A percentile compares a stretch with the other conserved stretches of the same genome.
Conservation (phyloP, 2,888 invertebrate genomes). For the Dysmachus trigonus region DNA sequence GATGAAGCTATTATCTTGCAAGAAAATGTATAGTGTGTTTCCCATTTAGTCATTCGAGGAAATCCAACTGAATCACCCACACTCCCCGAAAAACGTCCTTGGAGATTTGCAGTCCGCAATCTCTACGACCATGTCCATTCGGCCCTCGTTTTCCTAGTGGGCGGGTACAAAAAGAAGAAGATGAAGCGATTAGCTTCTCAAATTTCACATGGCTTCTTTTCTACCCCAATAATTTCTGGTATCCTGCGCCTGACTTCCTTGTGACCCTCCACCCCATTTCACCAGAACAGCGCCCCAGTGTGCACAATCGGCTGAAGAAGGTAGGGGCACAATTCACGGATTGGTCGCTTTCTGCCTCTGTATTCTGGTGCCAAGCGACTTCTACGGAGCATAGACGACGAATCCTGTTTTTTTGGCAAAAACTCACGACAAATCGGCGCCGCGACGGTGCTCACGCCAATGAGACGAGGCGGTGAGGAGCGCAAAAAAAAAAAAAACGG, state of each 20-base stretch:
- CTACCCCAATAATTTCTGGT: background rate
- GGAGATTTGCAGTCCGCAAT: background rate
- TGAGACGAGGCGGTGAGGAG: background rate
- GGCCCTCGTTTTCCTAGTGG: too few relatives aligned
- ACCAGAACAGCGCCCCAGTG: background rate
- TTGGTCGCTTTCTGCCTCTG: background rate
- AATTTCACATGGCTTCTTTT: background rate
- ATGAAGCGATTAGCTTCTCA: background rate
- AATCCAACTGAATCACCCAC: background rate
- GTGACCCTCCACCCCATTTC: background rate
- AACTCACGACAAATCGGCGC: conserved; percentile 61
- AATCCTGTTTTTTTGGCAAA: conserved; percentile 56
- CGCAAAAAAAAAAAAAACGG: background rate
- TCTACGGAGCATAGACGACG: background rate
- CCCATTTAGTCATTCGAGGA: background rate
- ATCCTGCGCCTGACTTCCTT: background rate
- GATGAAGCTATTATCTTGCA: background rate
- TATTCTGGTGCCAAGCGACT: background rate
- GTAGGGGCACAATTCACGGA: conserved; percentile 5
- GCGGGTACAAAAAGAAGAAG: background rate
- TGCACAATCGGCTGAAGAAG: background rate
- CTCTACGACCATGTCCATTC: background rate
- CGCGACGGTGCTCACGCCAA: conserved; percentile 54
- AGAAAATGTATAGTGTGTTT: background rate
- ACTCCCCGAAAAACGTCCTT: background rate